Evolutionary conservation across 2,888 invertebrate genomes (phyloP), one percentile per base, ranked within the genome.

Genomic region (Drosophila lacicola): DNA sequence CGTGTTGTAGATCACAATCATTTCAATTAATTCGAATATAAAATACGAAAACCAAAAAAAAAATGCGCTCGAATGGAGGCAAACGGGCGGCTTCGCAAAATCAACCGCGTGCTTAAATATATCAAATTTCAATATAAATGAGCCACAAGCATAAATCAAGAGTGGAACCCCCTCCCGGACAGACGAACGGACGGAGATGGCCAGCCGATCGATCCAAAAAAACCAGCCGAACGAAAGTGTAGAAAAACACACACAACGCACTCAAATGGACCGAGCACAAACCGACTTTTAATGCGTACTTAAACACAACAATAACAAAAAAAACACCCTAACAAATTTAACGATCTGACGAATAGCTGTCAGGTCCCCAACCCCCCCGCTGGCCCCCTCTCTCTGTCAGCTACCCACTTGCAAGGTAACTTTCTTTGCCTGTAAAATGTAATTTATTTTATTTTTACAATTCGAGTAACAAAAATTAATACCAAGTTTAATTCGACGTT

Each of bases 61-160:
- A 29, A 74, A 79, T 74, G 68, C 74, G 46, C 58, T 63, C 62
- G 62, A 62, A 68, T 71, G 62, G 66, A 72, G 63, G 66, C 66
- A 65, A 65, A 63, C 68, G 74, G 74, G 69, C 87, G 76, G 74
- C 84, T 86, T 83, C 77, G 82, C 87, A 83, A 83, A 83, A 83
- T 83, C 68, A 64, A 83, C 73, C 67, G 70, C 65, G 66, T 76
- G 87, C 82, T 84, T 53, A 79, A 78, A 88, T 85, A 85, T 85
- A 85, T 88, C 84, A 88, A 85, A 85, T 85, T 85, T 88, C 84
- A 85, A 85, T 88, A 85, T 72, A 76, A 87, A 80, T 88, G 82
- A 87, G 82, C 82, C 75, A 84, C 76, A 78, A 63, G 17, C 80
- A 83, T 88, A 88, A 88, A 88, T 88, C 80, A 85, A 79, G 74